Evolutionary conservation across 2,797 vertebrate species (phyloP).

Genomic region (Artibeus jamaicensis): DNA sequence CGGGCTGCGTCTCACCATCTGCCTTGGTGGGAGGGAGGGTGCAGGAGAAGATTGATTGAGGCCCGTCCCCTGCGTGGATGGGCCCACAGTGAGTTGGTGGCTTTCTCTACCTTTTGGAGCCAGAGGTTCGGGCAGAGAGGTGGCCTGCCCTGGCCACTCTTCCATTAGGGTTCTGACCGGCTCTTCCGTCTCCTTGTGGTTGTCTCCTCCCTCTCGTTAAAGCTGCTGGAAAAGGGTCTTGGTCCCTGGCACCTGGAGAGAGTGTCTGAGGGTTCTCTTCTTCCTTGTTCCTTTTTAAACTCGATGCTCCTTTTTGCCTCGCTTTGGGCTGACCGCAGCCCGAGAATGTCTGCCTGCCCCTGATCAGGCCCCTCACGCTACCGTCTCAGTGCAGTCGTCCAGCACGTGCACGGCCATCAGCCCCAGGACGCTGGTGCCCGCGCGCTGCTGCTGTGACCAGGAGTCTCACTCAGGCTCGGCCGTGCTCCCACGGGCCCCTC

Average conservation of each 20-base stretch:
- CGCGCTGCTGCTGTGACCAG: accelerated
- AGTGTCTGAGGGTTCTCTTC: too few species aligned
- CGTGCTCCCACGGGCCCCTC: background rate
- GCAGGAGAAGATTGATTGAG: background rate
- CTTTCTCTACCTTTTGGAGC: background rate
- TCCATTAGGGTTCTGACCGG: accelerated
- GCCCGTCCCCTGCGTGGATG: background rate
- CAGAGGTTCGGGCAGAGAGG: background rate
- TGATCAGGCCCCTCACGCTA: background rate
- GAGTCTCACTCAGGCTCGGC: background rate
- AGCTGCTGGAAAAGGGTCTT: background rate
- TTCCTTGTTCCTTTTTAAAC: background rate
- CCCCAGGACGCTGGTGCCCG: background rate
- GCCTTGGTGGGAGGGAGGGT: background rate
- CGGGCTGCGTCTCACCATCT: background rate
- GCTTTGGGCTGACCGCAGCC: background rate
- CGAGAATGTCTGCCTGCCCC: background rate
- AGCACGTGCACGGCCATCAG: accelerated
- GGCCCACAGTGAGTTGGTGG: background rate
- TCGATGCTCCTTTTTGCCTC: background rate
- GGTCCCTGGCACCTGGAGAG: background rate
- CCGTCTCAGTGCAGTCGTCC: background rate
- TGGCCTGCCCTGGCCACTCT: too few species aligned
- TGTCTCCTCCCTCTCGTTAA: background rate
- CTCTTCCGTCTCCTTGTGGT: background rate